Evolutionary conservation across 2,888 invertebrate genomes (phyloP), one percentile per base, ranked within the genome.

Genomic region (Mesorhabditis spiculigera): DNA sequence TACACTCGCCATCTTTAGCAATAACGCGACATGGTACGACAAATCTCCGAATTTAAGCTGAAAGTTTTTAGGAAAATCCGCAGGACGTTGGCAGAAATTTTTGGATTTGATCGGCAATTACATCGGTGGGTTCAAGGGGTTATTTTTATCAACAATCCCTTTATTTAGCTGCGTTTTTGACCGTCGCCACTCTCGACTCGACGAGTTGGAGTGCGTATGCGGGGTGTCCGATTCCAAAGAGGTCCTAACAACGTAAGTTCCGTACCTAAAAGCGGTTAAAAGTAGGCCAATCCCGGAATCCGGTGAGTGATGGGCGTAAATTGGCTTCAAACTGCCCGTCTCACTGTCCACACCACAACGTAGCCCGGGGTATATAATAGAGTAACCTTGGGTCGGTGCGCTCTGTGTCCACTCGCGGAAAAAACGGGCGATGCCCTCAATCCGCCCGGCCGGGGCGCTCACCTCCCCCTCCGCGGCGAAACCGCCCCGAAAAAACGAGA

Each of bases 71-170:
- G 70, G 70, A 13, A 62, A 64, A 67, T 70, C 45, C 10, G 10
- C 6, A 50, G 70, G 16, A 28, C 64, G 5, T 28, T 71, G 61
- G 63, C 43, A 62, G 71, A 71, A n/a, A 44, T 71, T 44, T 28
- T 43, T 4, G 78, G 80, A 67, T 82, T 82, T 69, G 82, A 82
- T 68, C 72, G 81, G 65, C 82, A 95, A 90, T 88, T 97, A 80
- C 96, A 96, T 87, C 92, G 93, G 86, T 97, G 58, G n/a, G 58
- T 50, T 50, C n/a, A 10, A 50, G 58, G 58, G 58, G 96, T 87
- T 94, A 63, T 45, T 41, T 42, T 44, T 68, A 10, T 41, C 6
- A 13, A 28, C n/a, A 45, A 61, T 10, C 10, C 4, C 10, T 50
- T 50, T 50, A 50, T 28, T 28, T 28, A 50, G 58, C 8, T 50